These are phyloP conservation scores for Elachura formosa DNA, from an alignment of 2,113 vertebrate species.

Conservation along the genomic window DNA sequence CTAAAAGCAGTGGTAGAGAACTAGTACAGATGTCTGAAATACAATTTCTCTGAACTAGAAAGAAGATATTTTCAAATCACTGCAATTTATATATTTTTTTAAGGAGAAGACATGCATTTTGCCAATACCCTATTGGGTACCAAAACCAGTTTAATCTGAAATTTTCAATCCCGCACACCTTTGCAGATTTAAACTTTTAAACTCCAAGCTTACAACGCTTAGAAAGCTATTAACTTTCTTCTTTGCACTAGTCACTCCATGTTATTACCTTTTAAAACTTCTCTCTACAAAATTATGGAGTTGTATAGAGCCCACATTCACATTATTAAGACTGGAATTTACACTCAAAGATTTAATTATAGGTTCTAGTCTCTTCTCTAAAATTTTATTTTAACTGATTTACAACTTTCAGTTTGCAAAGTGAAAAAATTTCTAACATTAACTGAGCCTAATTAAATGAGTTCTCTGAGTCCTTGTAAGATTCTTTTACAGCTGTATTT, in stretches of 20 bases:
- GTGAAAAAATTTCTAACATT: not conserved
- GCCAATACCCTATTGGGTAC: not conserved
- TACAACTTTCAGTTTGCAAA: not conserved
- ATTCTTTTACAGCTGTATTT: not conserved
- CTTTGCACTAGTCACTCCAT: not conserved
- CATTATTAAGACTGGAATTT: not conserved
- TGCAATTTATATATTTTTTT: not conserved
- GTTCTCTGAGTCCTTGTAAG: not conserved
- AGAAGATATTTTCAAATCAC: not conserved
- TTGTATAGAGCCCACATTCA: not conserved
- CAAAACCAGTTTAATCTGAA: not conserved
- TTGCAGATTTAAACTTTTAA: not conserved
- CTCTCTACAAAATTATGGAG: not conserved
- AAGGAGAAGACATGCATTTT: not conserved
- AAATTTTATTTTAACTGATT: not conserved
- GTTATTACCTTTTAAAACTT: not conserved
- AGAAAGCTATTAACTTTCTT: not conserved
- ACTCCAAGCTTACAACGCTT: not conserved
- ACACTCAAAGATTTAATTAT: not conserved
- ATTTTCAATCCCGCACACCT: not conserved
- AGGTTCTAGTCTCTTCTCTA: not conserved
- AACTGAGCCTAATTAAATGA: not conserved
- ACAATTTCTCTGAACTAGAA: not conserved
- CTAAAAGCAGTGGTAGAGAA: not conserved
- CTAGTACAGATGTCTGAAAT: not conserved